Evolutionary conservation across 2,888 invertebrate genomes (phyloP), one percentile per base, ranked within the genome.

Genomic region (Philaethria dido): DNA sequence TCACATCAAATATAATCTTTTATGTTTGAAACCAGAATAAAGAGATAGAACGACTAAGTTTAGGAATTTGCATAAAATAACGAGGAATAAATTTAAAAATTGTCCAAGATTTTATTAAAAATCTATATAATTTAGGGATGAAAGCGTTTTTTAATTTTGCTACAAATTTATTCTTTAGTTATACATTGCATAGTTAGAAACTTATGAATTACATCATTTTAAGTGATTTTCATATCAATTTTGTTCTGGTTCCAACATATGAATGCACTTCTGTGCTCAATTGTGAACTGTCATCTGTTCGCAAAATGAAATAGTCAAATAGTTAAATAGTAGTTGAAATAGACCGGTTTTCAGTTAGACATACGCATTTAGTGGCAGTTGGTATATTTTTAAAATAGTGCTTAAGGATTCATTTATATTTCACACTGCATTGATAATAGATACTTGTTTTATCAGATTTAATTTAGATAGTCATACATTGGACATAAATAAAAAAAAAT

Each of bases 291-390:
- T 47, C 78, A 77, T 79, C 71, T 57, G 68, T 74, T 74, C 76
- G 77, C 81, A 81, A 78, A 80, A 79, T 74, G 73, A 80, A 86
- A 89, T 91, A 91, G 89, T 88, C 84, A 88, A 87, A 89, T 91
- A 90, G 89, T 80, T 85, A 77, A 86, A 83, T 83, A 82, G 85
- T 91, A 91, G 90, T 77, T 75, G 77, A 88, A 89, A 91, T 91
- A 92, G 86, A 84, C 92, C 89, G 89, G 92, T 87, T 92, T 89
- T 92, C 80, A 78, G 82, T 92, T 92, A 90, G 92, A 83, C 89
- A 90, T 91, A 90, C 78, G 86, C 89, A 87, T 82, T 84, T 91
- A 91, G 88, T 81, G 78, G 87, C 91, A 89, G 88, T 83, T 80
- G 79, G 75, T 84, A 84, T 84, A 87, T 74, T 83, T 84, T 85